Base-by-base conservation (phyloP, 2,113 vertebrate species). In the Rallus limicola region DNA sequence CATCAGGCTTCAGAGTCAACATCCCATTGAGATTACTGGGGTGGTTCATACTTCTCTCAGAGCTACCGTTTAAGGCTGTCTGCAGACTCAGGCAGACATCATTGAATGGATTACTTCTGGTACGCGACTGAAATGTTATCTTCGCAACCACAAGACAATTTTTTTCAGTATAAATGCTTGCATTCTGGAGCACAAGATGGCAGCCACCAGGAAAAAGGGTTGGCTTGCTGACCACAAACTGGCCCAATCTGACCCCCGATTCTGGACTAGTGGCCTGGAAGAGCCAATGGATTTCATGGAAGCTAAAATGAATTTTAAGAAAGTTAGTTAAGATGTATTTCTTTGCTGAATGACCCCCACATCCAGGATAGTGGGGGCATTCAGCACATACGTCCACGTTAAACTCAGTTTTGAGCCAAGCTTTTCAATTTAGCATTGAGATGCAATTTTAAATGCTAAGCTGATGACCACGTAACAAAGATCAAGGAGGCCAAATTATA, bases 1-100 rank as follows among this genome's bases (percentile, higher is more conserved):
- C 97, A 97, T 95, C 97, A 90, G 97, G 97, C 96, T 97, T 97
- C 97, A 97, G 97, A 97, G 97, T 97, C 95, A 97, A 97, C 91
- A 96, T 97, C 94, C 95, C 96, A 97, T 92, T 97, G 94, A 97
- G 97, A 97, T 97, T 97, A 97, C 86, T 96, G 97, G 97, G 97
- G 95, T 60, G 85, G 94, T 96, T 97, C 93, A 95, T 92, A 96
- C 95, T 97, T 92, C 97, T 97, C 95, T 97, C 97, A 97, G 97
- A 97, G 95, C 96, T 97, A 97, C 81, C 4, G 94, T 92, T 97
- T 97, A 97, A 96, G 96, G 95, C 92, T 92, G 95, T 96, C 95
- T 97, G 97, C 97, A 93, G 97, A 96, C 96, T 96, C 94, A 96
- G 97, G 97, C 97, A 97, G 95, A 97, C 95, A 96, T 96, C 95